Evolutionary conservation across 2,113 vertebrate species (phyloP).

Genomic region (Zootoca vivipara): DNA sequence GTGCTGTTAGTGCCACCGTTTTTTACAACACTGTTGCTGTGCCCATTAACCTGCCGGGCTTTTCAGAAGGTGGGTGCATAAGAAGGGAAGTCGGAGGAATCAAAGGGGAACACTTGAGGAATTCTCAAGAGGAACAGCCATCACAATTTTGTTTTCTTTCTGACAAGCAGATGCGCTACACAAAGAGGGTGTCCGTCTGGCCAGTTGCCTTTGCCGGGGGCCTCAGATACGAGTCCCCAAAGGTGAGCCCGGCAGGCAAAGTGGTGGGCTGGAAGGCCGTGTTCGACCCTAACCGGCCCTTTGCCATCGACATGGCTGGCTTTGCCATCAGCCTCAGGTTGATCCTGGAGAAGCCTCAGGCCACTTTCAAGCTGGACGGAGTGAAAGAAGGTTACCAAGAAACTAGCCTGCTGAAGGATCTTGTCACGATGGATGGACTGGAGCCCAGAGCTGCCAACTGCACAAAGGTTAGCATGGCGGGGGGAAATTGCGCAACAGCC

Average conservation of each 20-base stretch:
- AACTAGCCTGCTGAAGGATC: slow-evolving; percentile 85
- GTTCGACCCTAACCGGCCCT: slow-evolving; percentile 86
- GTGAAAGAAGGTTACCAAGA: slow-evolving; percentile 89
- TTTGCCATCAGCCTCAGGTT: slow-evolving; percentile 86
- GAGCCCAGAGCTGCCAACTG: slow-evolving; percentile 90
- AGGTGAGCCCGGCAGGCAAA: slow-evolving; percentile 81
- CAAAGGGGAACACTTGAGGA: background rate
- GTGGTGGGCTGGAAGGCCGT: slow-evolving; percentile 88
- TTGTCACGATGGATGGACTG: slow-evolving; percentile 84
- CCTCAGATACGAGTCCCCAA: slow-evolving; percentile 84
- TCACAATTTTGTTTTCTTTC: slow-evolving; percentile 46
- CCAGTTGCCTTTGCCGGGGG: slow-evolving; percentile 88
- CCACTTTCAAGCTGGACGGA: slow-evolving; percentile 86
- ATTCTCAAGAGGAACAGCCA: background rate
- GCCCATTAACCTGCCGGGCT: no score
- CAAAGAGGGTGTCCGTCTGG: slow-evolving; percentile 86
- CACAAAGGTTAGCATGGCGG: slow-evolving; percentile 81
- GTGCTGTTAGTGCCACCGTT: no score
- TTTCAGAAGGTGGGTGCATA: background rate
- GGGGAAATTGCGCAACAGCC: background rate
- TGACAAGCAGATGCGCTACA: slow-evolving; percentile 84
- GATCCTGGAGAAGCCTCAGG: slow-evolving; percentile 83
- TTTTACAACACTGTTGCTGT: no score
- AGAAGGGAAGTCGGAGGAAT: background rate
- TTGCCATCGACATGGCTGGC: slow-evolving; percentile 90